These are phyloP conservation scores for Aegithalos caudatus DNA, from an alignment of 2,113 vertebrate species.

Conservation along the genomic window DNA sequence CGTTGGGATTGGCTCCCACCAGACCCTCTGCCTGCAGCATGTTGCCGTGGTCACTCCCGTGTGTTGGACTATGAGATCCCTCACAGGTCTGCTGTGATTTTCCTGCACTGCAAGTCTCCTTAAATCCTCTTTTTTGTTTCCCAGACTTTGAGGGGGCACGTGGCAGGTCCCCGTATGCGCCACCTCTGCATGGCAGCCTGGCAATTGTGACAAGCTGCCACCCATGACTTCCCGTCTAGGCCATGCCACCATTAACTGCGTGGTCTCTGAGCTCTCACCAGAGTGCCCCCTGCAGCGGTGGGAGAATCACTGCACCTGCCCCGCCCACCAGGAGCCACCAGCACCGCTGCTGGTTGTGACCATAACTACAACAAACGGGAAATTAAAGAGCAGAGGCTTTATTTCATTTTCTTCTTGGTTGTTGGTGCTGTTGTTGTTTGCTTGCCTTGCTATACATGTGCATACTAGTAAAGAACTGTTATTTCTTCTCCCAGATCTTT, in stretches of 20 bases:
- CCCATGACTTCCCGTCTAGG: rapidly evolving
- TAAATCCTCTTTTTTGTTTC: neutral
- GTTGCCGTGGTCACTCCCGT: rapidly evolving
- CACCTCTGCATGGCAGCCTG: rapidly evolving
- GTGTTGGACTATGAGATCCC: rapidly evolving
- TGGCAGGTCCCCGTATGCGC: rapidly evolving
- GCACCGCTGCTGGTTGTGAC: neutral
- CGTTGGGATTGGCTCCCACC: rapidly evolving
- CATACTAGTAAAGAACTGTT: neutral
- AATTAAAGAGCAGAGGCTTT: neutral
- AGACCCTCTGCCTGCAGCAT: rapidly evolving
- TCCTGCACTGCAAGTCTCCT: neutral
- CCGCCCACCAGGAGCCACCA: neutral
- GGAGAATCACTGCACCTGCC: neutral
- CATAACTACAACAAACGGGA: neutral
- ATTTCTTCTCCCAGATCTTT: neutral
- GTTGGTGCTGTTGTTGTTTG: neutral
- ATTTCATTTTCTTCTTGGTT: neutral
- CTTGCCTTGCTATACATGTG: neutral
- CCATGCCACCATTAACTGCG: rapidly evolving
- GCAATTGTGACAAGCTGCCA: rapidly evolving
- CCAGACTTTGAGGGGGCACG: rapidly evolving
- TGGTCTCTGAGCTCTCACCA: rapidly evolving
- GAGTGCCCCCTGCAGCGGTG: rapidly evolving
- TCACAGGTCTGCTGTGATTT: neutral